These are phyloP conservation scores for Fukomys damarensis DNA, from an alignment of 2,113 vertebrate genomes.

Conservation along the genomic window DNA sequence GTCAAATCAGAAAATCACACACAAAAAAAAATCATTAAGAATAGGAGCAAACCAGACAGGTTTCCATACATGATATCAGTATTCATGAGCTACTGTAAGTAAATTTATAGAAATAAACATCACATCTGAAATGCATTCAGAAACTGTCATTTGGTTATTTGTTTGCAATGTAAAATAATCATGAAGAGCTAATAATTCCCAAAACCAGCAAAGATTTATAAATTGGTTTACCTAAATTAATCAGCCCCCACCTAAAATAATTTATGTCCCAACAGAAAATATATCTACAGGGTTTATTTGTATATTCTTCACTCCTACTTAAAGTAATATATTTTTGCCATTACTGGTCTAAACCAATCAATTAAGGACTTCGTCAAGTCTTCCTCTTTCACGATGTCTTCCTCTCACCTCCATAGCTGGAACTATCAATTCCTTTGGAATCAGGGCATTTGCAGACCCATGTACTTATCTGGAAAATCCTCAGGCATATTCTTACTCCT, in stretches of 20 bases:
- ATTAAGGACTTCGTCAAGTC: not conserved
- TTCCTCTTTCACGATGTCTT: not conserved
- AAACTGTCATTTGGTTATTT: slow-evolving; percentile 25
- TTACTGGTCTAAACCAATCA: not conserved
- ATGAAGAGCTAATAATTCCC: not conserved
- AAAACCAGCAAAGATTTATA: not conserved
- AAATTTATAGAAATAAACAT: slow-evolving; percentile 53
- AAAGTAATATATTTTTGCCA: not conserved
- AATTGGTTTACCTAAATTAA: slow-evolving; percentile 9
- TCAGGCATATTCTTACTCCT: not conserved
- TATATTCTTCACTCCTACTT: not conserved
- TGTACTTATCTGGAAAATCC: not conserved
- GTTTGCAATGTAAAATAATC: slow-evolving; percentile 15
- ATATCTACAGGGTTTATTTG: slow-evolving; percentile 1
- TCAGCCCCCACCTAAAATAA: not conserved
- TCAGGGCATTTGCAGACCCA: not conserved
- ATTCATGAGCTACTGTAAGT: slow-evolving; percentile 35
- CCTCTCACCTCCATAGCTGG: not conserved
- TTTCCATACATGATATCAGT: not conserved
- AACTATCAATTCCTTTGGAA: not conserved
- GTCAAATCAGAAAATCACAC: slow-evolving; percentile 13
- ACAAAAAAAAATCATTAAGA: not conserved
- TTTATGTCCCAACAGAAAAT: not conserved
- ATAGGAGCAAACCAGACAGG: not conserved
- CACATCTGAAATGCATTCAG: not conserved